Conservation (phyloP, 2,113 vertebrate species). For the Clarias magur region DNA sequence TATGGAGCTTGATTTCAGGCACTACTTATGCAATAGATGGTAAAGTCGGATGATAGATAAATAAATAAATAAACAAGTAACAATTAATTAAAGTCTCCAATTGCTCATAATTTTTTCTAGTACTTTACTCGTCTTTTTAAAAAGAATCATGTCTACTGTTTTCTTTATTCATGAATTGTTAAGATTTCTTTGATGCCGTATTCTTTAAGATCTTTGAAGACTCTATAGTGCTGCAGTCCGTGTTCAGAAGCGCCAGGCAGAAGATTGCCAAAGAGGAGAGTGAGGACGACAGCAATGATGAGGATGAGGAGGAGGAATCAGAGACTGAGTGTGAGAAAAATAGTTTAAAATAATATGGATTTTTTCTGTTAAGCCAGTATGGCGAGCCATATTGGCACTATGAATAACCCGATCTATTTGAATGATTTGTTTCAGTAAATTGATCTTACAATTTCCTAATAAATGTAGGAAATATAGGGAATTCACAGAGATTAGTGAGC, state of each 20-base stretch:
- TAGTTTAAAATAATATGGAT: background rate
- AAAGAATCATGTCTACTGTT: background rate
- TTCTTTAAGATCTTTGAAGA: conserved; percentile 91
- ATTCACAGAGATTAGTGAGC: background rate
- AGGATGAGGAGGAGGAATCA: conserved; percentile 87
- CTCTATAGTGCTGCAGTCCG: conserved; percentile 96
- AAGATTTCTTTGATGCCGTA: background rate
- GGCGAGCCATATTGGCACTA: background rate
- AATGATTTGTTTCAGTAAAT: background rate
- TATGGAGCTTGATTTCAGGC: background rate
- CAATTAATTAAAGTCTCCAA: background rate
- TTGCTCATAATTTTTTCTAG: background rate
- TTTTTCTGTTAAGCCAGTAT: background rate
- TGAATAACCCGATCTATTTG: background rate
- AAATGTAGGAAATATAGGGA: background rate
- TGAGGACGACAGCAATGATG: conserved; percentile 88
- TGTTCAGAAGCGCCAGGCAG: conserved; percentile 95
- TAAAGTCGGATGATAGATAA: too few relatives aligned
- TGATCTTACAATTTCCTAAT: background rate
- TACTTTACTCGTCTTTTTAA: background rate
- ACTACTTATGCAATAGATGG: background rate
- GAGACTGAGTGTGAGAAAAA: conserved; percentile 80
- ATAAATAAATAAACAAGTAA: too few relatives aligned
- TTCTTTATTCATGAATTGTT: background rate
- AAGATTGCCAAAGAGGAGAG: conserved; percentile 97